A percentile compares a stretch with the other conserved stretches of the same genome.
These are phyloP conservation scores for Nyctibius grandis DNA, from an alignment of 2,797 vertebrate species.

Conservation along the genomic window DNA sequence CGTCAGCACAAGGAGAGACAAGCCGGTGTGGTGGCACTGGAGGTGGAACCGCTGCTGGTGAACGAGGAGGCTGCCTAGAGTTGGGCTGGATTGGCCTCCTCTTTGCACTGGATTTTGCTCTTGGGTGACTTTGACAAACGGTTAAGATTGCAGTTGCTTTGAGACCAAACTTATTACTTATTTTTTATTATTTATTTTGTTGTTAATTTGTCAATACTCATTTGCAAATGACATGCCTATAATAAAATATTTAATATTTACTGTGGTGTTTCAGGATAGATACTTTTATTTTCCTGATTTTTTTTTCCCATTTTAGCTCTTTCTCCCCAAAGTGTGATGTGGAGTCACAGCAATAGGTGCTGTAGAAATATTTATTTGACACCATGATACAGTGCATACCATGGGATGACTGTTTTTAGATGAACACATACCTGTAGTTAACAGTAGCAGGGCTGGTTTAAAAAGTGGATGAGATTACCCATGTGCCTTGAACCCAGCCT, in stretches of 20 bases:
- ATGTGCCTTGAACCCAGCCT: background rate
- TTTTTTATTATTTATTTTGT: background rate
- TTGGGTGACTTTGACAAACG: background rate
- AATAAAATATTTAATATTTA: background rate
- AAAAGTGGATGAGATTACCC: background rate
- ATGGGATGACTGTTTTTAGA: background rate
- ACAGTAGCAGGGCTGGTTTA: background rate
- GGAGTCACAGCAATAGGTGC: background rate
- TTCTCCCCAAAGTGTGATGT: background rate
- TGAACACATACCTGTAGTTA: background rate
- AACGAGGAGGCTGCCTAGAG: conserved; percentile 52
- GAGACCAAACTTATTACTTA: background rate
- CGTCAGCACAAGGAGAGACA: conserved; percentile 16
- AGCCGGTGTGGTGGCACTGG: conserved; percentile 2
- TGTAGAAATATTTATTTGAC: background rate
- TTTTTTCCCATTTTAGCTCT: background rate
- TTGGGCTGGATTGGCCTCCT: background rate
- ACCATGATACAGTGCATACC: too few species aligned
- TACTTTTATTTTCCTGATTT: background rate
- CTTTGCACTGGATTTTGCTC: background rate
- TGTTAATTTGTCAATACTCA: background rate
- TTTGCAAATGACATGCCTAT: background rate
- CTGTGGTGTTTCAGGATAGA: background rate
- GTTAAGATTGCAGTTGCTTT: background rate
- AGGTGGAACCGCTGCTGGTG: conserved; percentile 70